These are phyloP conservation scores for Craniophora ligustri DNA, from an alignment of 2,888 invertebrate species.

Conservation along the genomic window DNA sequence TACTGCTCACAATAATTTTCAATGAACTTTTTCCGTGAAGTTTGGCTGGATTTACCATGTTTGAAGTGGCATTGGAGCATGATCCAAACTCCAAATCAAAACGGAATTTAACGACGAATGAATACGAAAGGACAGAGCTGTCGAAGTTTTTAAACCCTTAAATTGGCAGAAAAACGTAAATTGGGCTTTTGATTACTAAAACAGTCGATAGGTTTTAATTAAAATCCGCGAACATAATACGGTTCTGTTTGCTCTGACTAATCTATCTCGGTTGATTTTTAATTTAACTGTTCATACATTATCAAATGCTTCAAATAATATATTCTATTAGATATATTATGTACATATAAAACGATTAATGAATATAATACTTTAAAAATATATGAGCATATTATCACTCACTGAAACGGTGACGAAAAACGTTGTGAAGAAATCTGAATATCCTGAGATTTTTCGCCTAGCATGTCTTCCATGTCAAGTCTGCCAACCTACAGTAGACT, in stretches of 20 bases:
- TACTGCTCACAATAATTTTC: slow-evolving; percentile 16
- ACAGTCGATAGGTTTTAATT: slow-evolving; percentile 26
- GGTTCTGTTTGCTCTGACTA: slow-evolving; percentile 6
- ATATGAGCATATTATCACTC: too few relatives aligned
- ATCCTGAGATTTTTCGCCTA: too few relatives aligned
- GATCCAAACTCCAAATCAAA: slow-evolving; percentile 25
- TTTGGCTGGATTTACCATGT: slow-evolving; percentile 14
- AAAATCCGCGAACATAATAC: slow-evolving; percentile 10
- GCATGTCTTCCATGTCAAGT: too few relatives aligned
- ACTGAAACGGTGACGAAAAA: too few relatives aligned
- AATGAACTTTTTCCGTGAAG: slow-evolving; percentile 26
- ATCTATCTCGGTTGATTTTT: background rate
- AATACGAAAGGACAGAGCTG: slow-evolving; percentile 16
- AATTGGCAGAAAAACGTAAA: slow-evolving; percentile 7
- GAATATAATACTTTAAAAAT: too few relatives aligned
- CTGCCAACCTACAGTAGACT: too few relatives aligned
- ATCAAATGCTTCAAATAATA: too few relatives aligned
- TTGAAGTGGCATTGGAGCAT: slow-evolving; percentile 11
- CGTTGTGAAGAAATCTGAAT: too few relatives aligned
- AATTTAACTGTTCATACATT: background rate
- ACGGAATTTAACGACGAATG: slow-evolving; percentile 24
- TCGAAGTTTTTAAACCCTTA: slow-evolving; percentile 14
- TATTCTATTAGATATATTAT: too few relatives aligned
- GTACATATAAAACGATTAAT: too few relatives aligned
- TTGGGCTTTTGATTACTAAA: slow-evolving; percentile 14